Evolutionary conservation across 2,113 vertebrate species (phyloP).

Genomic region (Passer montanus): DNA sequence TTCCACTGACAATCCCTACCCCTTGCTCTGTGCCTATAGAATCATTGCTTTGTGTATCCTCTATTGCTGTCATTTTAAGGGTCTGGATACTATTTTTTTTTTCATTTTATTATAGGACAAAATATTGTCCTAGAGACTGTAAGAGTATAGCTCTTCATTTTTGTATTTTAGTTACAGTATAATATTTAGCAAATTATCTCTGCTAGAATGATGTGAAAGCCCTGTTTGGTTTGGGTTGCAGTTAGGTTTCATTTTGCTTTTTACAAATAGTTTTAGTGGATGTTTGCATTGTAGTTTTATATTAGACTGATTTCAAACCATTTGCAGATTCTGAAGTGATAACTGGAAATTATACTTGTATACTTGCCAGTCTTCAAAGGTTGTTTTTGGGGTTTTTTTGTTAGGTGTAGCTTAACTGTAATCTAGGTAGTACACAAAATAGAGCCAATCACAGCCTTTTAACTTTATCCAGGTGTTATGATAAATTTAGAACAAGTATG

Average conservation of each 20-base stretch:
- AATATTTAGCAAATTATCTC: background rate
- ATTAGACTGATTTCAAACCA: background rate
- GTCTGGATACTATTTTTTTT: constrained; percentile 49
- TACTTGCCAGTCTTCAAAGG: background rate
- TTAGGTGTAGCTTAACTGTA: background rate
- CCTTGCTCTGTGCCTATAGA: constrained; percentile 72
- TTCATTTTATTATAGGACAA: background rate
- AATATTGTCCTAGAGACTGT: background rate
- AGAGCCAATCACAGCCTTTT: constrained; percentile 47
- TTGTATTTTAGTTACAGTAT: background rate
- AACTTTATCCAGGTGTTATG: background rate
- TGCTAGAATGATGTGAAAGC: background rate
- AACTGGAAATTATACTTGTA: background rate
- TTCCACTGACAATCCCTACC: constrained; percentile 37
- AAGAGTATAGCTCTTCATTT: background rate
- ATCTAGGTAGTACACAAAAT: background rate
- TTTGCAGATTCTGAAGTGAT: constrained; percentile 19
- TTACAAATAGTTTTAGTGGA: constrained; percentile 10
- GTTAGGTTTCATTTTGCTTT: background rate
- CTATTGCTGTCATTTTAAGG: constrained; percentile 76
- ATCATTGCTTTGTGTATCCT: constrained; percentile 80
- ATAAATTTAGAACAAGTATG: background rate
- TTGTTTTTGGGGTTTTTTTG: background rate
- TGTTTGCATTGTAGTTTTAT: constrained; percentile 6
- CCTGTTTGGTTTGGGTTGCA: constrained; percentile 1